Percentiles rank a stretch among this genome's conserved stretches.
Conservation (phyloP, 2,797 vertebrate species). For the Melanitta fusca region DNA sequence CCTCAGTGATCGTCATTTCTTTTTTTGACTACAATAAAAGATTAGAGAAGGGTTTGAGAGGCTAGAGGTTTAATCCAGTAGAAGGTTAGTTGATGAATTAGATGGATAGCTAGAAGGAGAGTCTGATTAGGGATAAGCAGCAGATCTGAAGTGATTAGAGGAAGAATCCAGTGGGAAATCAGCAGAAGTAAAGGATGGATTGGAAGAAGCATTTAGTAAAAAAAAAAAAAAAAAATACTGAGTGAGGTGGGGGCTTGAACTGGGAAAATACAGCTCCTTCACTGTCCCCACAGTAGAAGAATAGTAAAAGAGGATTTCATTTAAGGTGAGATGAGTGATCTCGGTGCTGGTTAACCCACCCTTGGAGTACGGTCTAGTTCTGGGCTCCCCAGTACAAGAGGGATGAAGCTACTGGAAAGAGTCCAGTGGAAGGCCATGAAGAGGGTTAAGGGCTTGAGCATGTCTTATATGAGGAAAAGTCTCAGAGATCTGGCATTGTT, state of each 20-base stretch:
- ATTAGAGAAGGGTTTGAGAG: slow-evolving; percentile 45
- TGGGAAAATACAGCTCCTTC: background rate
- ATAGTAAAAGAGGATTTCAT: background rate
- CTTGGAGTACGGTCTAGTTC: background rate
- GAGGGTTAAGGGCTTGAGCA: background rate
- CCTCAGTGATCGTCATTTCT: slow-evolving; percentile 19
- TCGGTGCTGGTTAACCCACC: background rate
- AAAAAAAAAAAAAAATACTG: background rate
- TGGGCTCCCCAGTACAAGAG: background rate
- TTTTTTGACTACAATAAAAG: slow-evolving; percentile 50
- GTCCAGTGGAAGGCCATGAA: background rate
- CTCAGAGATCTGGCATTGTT: background rate
- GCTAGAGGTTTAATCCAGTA: slow-evolving; percentile 33
- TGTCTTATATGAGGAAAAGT: background rate
- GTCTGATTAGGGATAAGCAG: background rate
- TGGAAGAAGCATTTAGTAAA: background rate
- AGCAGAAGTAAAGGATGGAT: background rate
- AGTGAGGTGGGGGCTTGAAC: background rate
- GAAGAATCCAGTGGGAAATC: background rate
- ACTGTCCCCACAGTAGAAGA: background rate
- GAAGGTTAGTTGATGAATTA: slow-evolving; percentile 7
- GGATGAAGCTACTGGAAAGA: background rate
- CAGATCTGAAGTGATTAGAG: background rate
- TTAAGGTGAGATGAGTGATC: background rate
- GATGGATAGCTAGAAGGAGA: slow-evolving; percentile 50